These are phyloP conservation scores for Podabrus alpinus DNA, from an alignment of 2,888 invertebrate genomes.

Conservation along the genomic window DNA sequence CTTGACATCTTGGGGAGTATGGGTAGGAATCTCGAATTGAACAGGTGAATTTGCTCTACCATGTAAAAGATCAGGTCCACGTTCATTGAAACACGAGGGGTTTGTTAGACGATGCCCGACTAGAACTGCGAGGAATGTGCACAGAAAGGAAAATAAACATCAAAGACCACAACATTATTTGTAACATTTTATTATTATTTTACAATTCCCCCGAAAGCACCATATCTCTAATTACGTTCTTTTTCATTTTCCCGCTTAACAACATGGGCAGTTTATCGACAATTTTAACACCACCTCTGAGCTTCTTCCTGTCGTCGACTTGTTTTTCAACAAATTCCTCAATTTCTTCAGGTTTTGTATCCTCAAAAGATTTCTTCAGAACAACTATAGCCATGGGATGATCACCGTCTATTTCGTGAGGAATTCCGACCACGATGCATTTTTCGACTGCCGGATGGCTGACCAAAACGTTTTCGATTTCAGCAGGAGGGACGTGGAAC, in stretches of 20 bases:
- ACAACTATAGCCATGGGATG: constrained; percentile 51
- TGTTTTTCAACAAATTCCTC: constrained; percentile 38
- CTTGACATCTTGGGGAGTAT: too few relatives aligned
- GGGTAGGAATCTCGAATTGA: too few relatives aligned
- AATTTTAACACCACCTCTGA: constrained; percentile 46
- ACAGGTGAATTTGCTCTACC: too few relatives aligned
- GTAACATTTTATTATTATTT: neutral
- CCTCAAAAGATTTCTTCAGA: constrained; percentile 4
- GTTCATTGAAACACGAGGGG: too few relatives aligned
- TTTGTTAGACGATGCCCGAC: too few relatives aligned
- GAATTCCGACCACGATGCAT: constrained; percentile 79
- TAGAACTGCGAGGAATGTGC: too few relatives aligned
- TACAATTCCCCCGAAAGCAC: constrained; percentile 8
- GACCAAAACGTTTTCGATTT: constrained; percentile 72
- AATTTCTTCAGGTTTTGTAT: constrained; percentile 37
- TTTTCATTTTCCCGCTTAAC: constrained; percentile 44
- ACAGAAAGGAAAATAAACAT: too few relatives aligned
- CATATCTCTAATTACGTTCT: constrained; percentile 11
- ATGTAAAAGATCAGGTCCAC: too few relatives aligned
- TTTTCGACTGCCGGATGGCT: constrained; percentile 74
- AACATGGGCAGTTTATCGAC: constrained; percentile 39
- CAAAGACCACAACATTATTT: too few relatives aligned
- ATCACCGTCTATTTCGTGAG: constrained; percentile 71
- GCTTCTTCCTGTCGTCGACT: constrained; percentile 41
- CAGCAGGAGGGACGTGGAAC: constrained; percentile 72